These are phyloP conservation scores for Diloba caeruleocephala DNA, from an alignment of 2,888 invertebrate genomes.

Conservation along the genomic window DNA sequence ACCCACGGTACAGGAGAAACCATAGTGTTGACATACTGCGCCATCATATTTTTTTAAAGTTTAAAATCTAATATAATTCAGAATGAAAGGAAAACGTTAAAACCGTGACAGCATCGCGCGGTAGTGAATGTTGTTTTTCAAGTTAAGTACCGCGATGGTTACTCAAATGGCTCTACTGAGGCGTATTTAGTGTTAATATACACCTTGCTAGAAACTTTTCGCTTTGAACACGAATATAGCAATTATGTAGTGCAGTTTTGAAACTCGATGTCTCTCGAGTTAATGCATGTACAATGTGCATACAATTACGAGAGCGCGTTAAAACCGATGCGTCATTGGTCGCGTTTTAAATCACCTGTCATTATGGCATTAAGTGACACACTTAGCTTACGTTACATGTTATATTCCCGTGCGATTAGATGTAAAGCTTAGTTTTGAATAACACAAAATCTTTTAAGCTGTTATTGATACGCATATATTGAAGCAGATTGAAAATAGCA, in stretches of 20 bases:
- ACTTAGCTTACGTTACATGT: constrained; percentile 43
- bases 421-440: too few species aligned
- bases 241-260: constrained; percentile 54
- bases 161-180: constrained; percentile 22
- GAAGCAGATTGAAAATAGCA: too few species aligned
- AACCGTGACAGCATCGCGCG: constrained; percentile 9
- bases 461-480: too few species aligned
- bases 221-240: constrained; percentile 54
- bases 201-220: constrained; percentile 47
- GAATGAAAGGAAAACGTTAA: constrained; percentile 21
- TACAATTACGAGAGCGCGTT: constrained; percentile 77
- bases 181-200: constrained; percentile 46
- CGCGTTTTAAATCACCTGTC: constrained; percentile 76
- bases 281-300: constrained; percentile 68
- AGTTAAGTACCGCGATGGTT: constrained; percentile 37
- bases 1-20: too few species aligned
- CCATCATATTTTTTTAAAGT: too few species aligned
- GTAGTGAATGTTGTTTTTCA: constrained; percentile 50
- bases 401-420: constrained; percentile 14
- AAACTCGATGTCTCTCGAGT: constrained; percentile 51
- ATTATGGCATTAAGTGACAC: constrained; percentile 63
- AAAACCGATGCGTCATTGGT: constrained; percentile 87
- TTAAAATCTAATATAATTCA: too few species aligned
- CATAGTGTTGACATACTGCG: too few species aligned
- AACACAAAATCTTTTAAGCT: too few species aligned